phyloP scores from a whole-genome alignment of 2,113 vertebrate species.

The Tachysurus fulvidraco region DNA sequence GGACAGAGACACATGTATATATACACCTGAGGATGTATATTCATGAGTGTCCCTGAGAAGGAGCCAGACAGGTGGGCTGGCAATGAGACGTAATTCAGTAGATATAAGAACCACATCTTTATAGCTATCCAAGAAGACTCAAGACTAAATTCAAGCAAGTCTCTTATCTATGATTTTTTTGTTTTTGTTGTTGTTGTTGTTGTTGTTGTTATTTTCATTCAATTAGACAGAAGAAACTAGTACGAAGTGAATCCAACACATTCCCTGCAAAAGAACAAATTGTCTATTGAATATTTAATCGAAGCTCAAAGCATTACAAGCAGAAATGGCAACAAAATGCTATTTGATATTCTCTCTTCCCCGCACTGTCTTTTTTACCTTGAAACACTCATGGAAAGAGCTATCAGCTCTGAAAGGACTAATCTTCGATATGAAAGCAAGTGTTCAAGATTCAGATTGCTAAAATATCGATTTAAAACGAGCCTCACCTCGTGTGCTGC shows the following conservation, averaged over 20 bases:
- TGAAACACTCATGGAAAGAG: conserved; percentile 22
- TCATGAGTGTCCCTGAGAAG: background rate
- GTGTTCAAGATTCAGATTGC: conserved; percentile 59
- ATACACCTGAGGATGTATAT: background rate
- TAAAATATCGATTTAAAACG: conserved; percentile 68
- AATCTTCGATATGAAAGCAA: conserved; percentile 35
- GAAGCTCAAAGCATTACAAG: background rate
- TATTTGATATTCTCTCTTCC: background rate
- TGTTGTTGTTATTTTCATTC: background rate
- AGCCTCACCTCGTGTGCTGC: conserved; percentile 71
- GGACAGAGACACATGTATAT: background rate
- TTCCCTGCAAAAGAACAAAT: background rate
- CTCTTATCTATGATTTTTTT: background rate
- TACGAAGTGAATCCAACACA: background rate
- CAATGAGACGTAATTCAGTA: background rate
- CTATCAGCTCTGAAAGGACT: conserved; percentile 38
- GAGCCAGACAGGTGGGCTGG: background rate
- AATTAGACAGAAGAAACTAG: background rate
- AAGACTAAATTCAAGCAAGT: background rate
- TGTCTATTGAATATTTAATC: conserved; percentile 3
- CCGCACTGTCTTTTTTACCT: conserved; percentile 12
- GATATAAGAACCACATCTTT: background rate
- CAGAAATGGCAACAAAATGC: background rate
- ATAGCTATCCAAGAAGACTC: background rate
- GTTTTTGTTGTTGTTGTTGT: too few relatives aligned